Evolutionary conservation across 1,140 invertebrate genomes (phyloP), one percentile per base, ranked within the genome.

Genomic region (Drosophila busckii): DNA sequence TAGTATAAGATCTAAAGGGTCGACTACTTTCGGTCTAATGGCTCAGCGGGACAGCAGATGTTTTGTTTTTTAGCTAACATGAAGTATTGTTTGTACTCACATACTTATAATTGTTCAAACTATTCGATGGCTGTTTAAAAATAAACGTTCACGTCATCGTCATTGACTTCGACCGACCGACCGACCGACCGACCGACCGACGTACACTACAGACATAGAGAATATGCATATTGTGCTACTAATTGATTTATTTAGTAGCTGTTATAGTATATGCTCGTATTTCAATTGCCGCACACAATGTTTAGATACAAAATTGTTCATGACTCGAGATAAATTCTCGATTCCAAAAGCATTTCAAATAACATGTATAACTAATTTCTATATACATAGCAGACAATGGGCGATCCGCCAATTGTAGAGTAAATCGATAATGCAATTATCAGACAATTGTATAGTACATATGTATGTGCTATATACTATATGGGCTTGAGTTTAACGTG

Each of bases 71-170:
- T 28, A 6, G 25, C 40, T 44, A 19, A 50, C 28, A 55, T 37
- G 7, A 41, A 45, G 31, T 31, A 2, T n/a, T n/a, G n/a, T n/a
- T n/a, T n/a, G n/a, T n/a, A n/a, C n/a, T n/a, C n/a, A n/a, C n/a
- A n/a, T n/a, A 23, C 29, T 31, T 32, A 9, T 6, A 45, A 22
- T 3, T 16, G 13, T 46, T 31, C 20, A 20, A 45, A 41, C 26
- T 41, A 13, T 41, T 41, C 15, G 38, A 13, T 10, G 38, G 22
- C 13, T 41, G 38, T 45, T 45, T 45, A 45, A 26, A 40, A 62
- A 62, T 62, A 62, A 35, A 41, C 8, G 50, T 46, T 61, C 62
- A 60, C 62, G 62, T 65, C 62, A 66, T 62, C 50, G 45, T 29
- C 60, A 63, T 63, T 54, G 49, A 44, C 37, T 56, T 37, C 44